These are phyloP conservation scores for Manis pentadactyla DNA, from an alignment of 2,797 vertebrate genomes.

Conservation along the genomic window DNA sequence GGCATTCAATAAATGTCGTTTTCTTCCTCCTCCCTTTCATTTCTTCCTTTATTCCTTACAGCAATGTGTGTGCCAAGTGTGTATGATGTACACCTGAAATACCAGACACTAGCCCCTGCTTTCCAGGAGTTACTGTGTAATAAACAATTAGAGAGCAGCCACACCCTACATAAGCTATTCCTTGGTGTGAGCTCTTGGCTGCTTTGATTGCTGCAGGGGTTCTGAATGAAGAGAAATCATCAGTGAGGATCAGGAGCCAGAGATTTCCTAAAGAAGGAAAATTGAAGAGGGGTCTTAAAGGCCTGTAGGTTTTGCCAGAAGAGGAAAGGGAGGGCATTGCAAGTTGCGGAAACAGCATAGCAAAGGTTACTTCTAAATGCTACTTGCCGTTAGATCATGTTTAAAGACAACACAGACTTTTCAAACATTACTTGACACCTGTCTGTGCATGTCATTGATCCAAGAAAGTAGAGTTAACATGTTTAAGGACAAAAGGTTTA, in stretches of 20 bases:
- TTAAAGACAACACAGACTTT: background rate
- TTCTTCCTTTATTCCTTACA: background rate
- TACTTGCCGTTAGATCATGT: background rate
- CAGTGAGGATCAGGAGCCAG: background rate
- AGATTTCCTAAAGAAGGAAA: slow-evolving; percentile 47
- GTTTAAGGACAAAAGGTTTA: slow-evolving; percentile 9
- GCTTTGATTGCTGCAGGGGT: slow-evolving; percentile 21
- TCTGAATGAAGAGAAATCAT: slow-evolving; percentile 61
- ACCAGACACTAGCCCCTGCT: background rate
- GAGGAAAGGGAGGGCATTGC: background rate
- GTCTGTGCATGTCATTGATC: background rate
- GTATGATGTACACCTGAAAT: background rate
- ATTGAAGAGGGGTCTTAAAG: slow-evolving; percentile 22
- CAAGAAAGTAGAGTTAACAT: background rate
- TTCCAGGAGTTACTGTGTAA: slow-evolving; percentile 49
- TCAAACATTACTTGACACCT: background rate
- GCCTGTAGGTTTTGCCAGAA: background rate
- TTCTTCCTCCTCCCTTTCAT: background rate
- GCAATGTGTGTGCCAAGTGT: background rate
- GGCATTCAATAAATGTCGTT: slow-evolving; percentile 19
- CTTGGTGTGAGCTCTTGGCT: background rate
- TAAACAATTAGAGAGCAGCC: slow-evolving; percentile 28
- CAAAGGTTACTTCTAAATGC: slow-evolving; percentile 8
- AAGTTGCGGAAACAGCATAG: background rate
- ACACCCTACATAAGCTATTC: background rate